Evolutionary conservation across 2,113 vertebrate genomes (phyloP).

Genomic region (Lipotes vexillifer): DNA sequence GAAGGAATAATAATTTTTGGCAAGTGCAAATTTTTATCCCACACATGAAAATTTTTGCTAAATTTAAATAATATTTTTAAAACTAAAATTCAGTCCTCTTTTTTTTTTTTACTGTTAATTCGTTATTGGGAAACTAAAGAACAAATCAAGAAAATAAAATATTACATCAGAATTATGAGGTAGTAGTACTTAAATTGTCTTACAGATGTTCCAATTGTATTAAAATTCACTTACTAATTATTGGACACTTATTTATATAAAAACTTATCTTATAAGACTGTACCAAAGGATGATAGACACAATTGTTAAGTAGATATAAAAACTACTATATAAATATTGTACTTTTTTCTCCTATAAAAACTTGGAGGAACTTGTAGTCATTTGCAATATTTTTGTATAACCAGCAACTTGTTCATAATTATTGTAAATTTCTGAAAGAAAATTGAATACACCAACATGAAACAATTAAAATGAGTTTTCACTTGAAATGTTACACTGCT

Average conservation of each 20-base stretch:
- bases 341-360: not conserved
- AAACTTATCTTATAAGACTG: not conserved
- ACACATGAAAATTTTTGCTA: not conserved
- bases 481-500: not conserved
- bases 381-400: not conserved
- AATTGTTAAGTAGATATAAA: not conserved
- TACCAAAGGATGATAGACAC: not conserved
- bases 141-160: not conserved
- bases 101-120: not conserved
- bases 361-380: not conserved
- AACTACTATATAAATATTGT: not conserved
- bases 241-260: not conserved
- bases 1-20: not conserved
- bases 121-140: not conserved
- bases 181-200: not conserved
- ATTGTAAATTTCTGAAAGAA: not conserved
- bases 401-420: not conserved
- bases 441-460: not conserved
- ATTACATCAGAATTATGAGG: not conserved
- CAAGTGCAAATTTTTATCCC: not conserved
- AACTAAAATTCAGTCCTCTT: not conserved
- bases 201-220: not conserved
- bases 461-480: not conserved
- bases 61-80: not conserved
- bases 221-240: not conserved